Evolutionary conservation across 2,113 vertebrate genomes (phyloP).

Genomic region (Silurus glanis): DNA sequence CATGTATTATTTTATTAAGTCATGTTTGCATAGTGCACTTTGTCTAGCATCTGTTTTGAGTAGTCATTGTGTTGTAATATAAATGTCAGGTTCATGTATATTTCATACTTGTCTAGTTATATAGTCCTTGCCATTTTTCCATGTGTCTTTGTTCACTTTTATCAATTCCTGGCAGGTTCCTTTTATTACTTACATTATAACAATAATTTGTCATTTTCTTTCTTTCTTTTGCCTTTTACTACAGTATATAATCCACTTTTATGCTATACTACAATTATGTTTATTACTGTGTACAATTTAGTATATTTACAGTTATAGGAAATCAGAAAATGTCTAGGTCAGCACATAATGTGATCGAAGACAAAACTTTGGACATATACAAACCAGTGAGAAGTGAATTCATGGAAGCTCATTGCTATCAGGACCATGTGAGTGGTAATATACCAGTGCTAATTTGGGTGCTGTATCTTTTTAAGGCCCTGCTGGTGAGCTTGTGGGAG

Average conservation of each 20-base stretch:
- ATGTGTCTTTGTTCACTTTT: too few species aligned
- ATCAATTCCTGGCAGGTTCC: neutral
- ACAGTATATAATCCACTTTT: neutral
- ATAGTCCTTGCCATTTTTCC: too few species aligned
- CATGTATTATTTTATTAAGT: too few species aligned
- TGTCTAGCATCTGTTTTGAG: too few species aligned
- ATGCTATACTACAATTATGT: neutral
- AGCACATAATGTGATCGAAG: neutral
- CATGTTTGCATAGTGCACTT: too few species aligned
- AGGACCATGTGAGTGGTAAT: constrained; percentile 45
- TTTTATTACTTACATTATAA: neutral
- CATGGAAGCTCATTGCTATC: constrained; percentile 56
- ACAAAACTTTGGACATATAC: constrained; percentile 4
- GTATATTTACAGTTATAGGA: neutral
- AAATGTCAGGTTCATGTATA: too few species aligned
- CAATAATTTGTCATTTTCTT: neutral
- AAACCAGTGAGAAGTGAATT: constrained; percentile 44
- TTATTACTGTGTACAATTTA: neutral
- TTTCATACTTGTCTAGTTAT: too few species aligned
- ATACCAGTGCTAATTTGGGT: constrained; percentile 57
- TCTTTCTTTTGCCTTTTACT: neutral
- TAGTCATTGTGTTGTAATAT: too few species aligned
- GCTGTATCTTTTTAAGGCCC: constrained; percentile 56
- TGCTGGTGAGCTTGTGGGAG: constrained; percentile 51
- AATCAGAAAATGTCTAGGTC: neutral